These are phyloP conservation scores for Alectura lathami DNA, from an alignment of 2,113 vertebrate genomes.

Conservation along the genomic window DNA sequence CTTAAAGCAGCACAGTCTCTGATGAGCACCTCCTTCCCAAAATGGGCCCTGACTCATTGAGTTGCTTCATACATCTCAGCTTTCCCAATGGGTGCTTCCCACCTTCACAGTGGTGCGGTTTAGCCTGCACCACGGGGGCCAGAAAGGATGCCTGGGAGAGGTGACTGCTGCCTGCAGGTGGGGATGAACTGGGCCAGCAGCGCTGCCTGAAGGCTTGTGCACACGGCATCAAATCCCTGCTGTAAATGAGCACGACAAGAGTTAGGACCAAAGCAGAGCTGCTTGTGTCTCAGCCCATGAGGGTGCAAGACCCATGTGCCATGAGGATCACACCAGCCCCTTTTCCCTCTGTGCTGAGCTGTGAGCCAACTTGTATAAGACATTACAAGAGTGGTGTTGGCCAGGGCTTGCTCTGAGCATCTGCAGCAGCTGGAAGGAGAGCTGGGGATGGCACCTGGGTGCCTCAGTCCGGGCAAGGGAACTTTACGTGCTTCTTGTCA, in stretches of 20 bases:
- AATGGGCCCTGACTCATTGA: neutral
- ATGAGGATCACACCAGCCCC: neutral
- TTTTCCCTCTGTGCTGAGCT: fast-evolving
- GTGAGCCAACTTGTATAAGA: neutral
- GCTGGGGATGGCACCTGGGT: neutral
- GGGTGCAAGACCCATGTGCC: neutral
- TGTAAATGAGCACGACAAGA: neutral
- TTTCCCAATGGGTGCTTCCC: neutral
- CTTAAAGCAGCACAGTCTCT: neutral
- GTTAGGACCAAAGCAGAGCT: neutral
- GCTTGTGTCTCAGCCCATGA: neutral
- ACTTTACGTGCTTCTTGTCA: fast-evolving
- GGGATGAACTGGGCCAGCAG: neutral
- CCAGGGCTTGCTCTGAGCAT: neutral
- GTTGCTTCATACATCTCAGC: neutral
- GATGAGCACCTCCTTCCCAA: neutral
- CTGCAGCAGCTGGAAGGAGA: neutral
- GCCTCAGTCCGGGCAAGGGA: too few relatives aligned
- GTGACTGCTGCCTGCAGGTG: neutral
- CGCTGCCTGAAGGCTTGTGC: neutral
- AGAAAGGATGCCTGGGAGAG: neutral
- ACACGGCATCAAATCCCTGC: fast-evolving
- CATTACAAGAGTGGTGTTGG: fast-evolving
- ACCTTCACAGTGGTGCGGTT: neutral
- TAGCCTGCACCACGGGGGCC: neutral